phyloP scores from a whole-genome alignment of 2,113 vertebrate genomes.

The Speoplatyrhinus poulsoni region DNA sequence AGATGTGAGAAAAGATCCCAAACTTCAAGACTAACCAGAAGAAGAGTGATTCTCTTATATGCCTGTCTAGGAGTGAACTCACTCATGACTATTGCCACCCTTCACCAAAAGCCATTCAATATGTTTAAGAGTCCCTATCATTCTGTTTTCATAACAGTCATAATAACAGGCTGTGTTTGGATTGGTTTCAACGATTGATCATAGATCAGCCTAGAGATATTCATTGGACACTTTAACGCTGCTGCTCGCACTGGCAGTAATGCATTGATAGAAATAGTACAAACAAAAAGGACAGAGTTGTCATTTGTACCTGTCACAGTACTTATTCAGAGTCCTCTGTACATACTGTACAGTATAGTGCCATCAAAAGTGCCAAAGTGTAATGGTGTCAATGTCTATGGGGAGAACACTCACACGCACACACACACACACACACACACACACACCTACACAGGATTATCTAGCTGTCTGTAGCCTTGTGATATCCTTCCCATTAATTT shows the following conservation, averaged over 20 bases:
- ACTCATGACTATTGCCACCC: no score
- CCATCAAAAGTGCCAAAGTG: slow-evolving; percentile 74
- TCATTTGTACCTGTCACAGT: slow-evolving; percentile 49
- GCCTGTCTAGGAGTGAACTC: no score
- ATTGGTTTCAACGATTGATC: not conserved
- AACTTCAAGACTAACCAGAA: no score
- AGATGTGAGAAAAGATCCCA: slow-evolving; percentile 5
- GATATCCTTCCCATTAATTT: slow-evolving; percentile 54
- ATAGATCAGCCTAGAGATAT: no score
- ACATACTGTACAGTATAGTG: slow-evolving; percentile 72
- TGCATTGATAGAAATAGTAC: no score
- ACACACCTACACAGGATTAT: slow-evolving; percentile 33
- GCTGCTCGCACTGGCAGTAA: no score
- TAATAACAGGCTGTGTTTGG: not conserved
- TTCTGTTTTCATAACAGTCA: no score
- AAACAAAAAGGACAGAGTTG: slow-evolving; percentile 14
- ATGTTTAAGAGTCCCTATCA: no score
- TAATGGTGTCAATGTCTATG: slow-evolving; percentile 42
- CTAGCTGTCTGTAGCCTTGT: slow-evolving; percentile 71
- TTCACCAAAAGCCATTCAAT: no score
- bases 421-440: slow-evolving; percentile 1
- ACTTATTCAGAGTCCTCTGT: slow-evolving; percentile 58
- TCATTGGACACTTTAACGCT: no score
- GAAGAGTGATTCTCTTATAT: no score
- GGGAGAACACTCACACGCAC: not conserved